Conservation (phyloP, 1,140 invertebrate species). For the Ephestia elutella region DNA sequence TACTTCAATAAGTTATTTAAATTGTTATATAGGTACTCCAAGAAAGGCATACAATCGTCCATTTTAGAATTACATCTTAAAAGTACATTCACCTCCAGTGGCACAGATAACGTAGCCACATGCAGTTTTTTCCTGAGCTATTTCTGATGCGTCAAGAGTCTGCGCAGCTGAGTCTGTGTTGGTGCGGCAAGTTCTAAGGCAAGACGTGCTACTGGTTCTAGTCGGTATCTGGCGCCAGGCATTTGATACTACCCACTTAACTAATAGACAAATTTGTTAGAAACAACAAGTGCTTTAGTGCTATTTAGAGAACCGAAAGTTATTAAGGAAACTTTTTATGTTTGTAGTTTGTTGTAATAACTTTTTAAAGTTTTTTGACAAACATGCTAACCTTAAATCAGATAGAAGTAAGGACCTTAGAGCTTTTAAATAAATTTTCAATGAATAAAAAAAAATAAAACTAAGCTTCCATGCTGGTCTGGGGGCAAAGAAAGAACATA, state of each 20-base stretch:
- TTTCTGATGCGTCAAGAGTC: slow-evolving; percentile 35
- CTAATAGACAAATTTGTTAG: slow-evolving; percentile 6
- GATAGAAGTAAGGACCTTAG: too few relatives aligned
- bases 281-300: slow-evolving; percentile 2
- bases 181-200: slow-evolving; percentile 28
- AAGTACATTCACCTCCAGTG: slow-evolving; percentile 13
- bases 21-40: too few relatives aligned
- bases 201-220: slow-evolving; percentile 18
- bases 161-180: slow-evolving; percentile 18
- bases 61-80: not conserved
- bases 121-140: slow-evolving; percentile 49
- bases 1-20: too few relatives aligned
- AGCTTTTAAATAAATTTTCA: too few relatives aligned
- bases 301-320: not conserved
- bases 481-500: too few relatives aligned
- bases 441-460: too few relatives aligned
- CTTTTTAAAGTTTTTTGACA: too few relatives aligned
- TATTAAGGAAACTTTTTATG: not conserved
- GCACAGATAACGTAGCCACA: slow-evolving; percentile 41
- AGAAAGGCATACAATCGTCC: too few relatives aligned
- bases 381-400: too few relatives aligned
- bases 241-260: slow-evolving; percentile 23
- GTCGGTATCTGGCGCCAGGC: slow-evolving; percentile 28
- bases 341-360: not conserved
- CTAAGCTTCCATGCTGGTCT: too few relatives aligned